Evolutionary conservation across 2,888 invertebrate species (phyloP).

Genomic region (Sericinus montela): DNA sequence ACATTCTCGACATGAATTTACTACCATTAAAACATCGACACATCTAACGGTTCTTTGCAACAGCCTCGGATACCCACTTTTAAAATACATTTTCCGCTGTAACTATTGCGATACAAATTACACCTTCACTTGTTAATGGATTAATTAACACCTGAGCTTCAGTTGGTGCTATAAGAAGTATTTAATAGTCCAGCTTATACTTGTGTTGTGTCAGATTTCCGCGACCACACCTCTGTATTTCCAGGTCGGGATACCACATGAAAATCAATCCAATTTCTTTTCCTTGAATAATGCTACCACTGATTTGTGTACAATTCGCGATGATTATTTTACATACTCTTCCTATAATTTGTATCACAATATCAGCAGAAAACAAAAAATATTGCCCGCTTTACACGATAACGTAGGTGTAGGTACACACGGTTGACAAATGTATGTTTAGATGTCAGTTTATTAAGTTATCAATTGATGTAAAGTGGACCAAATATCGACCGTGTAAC

Average conservation of each 20-base stretch:
- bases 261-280: too few relatives aligned
- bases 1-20: conserved; percentile 37
- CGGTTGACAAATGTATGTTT: too few relatives aligned
- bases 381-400: conserved; percentile 9
- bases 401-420: not conserved
- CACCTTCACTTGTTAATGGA: not conserved
- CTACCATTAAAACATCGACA: conserved; percentile 45
- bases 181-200: too few relatives aligned
- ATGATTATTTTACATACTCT: too few relatives aligned
- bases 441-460: too few relatives aligned
- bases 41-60: conserved; percentile 40
- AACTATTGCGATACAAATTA: conserved; percentile 16
- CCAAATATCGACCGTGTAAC: not conserved
- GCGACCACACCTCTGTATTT: too few relatives aligned
- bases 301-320: too few relatives aligned
- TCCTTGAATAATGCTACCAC: too few relatives aligned
- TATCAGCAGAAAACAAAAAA: conserved; percentile 6
- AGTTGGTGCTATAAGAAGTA: too few relatives aligned
- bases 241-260: too few relatives aligned
- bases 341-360: conserved; percentile 2
- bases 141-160: too few relatives aligned
- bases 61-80: conserved; percentile 47
- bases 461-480: not conserved
- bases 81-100: conserved; percentile 11
- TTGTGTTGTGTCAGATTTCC: too few relatives aligned